Conservation (phyloP, 2,888 invertebrate genomes). For the Thymelicus acteon region DNA sequence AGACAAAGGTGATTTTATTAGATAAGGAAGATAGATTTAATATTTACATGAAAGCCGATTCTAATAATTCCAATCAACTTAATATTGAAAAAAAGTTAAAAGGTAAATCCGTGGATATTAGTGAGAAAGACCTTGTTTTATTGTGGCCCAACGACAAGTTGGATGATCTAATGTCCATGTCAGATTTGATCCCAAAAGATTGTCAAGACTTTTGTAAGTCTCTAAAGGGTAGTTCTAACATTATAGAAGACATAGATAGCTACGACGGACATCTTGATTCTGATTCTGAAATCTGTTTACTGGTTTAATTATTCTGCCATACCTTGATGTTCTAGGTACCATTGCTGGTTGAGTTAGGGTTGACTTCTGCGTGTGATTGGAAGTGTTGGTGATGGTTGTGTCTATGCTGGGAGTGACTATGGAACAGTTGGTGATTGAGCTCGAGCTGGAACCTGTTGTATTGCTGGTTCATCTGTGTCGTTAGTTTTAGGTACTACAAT, state of each 20-base stretch:
- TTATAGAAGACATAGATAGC: too few relatives aligned
- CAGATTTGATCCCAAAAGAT: too few relatives aligned
- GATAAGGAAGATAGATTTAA: neutral
- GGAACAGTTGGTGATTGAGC: neutral
- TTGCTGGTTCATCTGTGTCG: neutral
- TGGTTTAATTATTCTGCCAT: neutral
- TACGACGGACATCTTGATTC: too few relatives aligned
- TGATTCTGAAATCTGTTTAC: neutral
- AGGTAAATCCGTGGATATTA: too few relatives aligned
- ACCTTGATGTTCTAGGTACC: neutral
- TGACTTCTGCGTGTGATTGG: neutral
- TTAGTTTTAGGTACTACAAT: conserved; percentile 3
- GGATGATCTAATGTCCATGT: too few relatives aligned
- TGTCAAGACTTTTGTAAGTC: too few relatives aligned
- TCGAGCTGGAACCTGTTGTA: conserved; percentile 8
- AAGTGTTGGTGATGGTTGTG: neutral
- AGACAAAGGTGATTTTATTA: neutral
- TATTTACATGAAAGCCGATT: neutral
- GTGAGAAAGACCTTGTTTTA: too few relatives aligned
- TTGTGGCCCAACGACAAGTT: too few relatives aligned
- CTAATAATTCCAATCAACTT: too few relatives aligned
- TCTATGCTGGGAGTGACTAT: neutral
- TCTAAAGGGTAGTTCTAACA: too few relatives aligned
- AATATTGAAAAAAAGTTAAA: too few relatives aligned
- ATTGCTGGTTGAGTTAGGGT: neutral